These are phyloP conservation scores for Proteles cristata DNA, from an alignment of 2,113 vertebrate species.

Conservation along the genomic window DNA sequence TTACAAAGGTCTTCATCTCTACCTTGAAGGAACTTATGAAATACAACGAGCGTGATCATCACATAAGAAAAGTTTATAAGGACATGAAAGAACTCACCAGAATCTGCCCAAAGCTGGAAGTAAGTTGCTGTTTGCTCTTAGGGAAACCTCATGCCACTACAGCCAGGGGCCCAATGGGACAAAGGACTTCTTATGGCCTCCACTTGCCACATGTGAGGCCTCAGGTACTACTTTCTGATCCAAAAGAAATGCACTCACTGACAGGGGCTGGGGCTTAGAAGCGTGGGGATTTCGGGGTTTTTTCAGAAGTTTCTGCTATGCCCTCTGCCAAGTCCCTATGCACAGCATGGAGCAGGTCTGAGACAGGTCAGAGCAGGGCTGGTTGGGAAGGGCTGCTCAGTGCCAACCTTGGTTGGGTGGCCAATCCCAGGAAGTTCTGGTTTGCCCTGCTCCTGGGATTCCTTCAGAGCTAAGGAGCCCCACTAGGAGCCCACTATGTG, in stretches of 20 bases:
- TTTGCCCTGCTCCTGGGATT: background rate
- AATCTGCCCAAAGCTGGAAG: conserved; percentile 59
- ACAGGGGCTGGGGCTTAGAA: background rate
- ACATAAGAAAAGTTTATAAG: conserved; percentile 46
- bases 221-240: background rate
- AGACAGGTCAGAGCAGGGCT: background rate
- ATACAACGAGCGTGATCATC: background rate
- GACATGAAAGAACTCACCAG: conserved; percentile 20
- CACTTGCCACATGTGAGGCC: background rate
- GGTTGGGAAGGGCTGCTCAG: background rate
- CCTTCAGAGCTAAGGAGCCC: background rate
- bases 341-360: background rate
- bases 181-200: background rate
- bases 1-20: conserved; percentile 58
- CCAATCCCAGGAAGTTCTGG: background rate
- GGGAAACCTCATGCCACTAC: background rate
- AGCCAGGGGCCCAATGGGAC: background rate
- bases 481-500: background rate
- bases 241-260: background rate
- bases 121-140: conserved; percentile 52
- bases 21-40: background rate
- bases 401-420: background rate
- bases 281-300: background rate
- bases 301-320: background rate
- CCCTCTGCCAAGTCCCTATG: background rate